Base-by-base conservation (phyloP, 2,888 invertebrate genomes). In the Agriopis marginaria region DNA sequence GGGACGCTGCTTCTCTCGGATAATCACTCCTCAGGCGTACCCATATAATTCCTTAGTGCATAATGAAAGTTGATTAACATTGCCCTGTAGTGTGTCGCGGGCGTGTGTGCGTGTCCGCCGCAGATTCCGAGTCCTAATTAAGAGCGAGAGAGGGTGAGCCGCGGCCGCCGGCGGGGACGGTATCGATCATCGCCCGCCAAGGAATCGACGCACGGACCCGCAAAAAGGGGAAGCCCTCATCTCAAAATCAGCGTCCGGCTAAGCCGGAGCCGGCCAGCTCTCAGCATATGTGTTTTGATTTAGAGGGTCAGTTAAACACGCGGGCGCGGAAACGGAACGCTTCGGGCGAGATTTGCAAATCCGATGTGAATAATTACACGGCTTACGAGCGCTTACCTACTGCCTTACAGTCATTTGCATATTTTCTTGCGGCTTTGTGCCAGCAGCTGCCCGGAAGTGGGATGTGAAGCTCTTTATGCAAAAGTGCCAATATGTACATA, bases 121-220 rank as follows among this genome's bases (percentile, higher is more conserved):
- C 96, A 96, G 96, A 96, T 96, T 96, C 96, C 96, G 96, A 96
- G 96, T 96, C 96, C 96, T 97, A 97, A 97, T 97, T 97, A 96
- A 96, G 96, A 96, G 96, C 94, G 95, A 95, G 96, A 95, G 95
- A 94, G 87, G 86, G 89, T 85, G 89, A 89, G 88, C 85, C 88
- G 87, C 89, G 89, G 89, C 89, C 89, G 86, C 80, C 85, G 85
- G 84, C 84, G 89, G 89, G 87, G 89, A 89, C 84, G 89, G 92
- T 93, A 93, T 93, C 92, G 93, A 93, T 93, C 93, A 93, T 92
- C 89, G 80, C 89, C 88, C 91, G 90, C 91, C 87, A 93, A 94
- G 93, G 93, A 93, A 93, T 93, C 92, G 93, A 93, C 91, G 92
- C 89, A 90, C 91, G 91, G 92, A 92, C 91, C 89, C 91, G 89